Base-by-base conservation (phyloP, 2,888 invertebrate species). In the Palloptera scutellata region DNA sequence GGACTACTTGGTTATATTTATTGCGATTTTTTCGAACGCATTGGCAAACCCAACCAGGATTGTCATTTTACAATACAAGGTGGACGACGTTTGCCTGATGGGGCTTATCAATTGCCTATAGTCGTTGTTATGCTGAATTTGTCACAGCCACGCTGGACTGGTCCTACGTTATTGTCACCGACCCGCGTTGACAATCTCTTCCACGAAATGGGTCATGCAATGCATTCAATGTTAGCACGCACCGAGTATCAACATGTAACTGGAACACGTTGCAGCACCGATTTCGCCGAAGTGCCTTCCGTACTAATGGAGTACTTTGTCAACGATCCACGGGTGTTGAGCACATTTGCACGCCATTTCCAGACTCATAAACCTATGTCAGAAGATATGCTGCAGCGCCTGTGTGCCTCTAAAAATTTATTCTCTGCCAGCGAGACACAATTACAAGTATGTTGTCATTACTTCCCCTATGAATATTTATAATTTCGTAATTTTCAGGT, bases 271-370 rank as follows among this genome's bases (percentile, higher is more conserved):
- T 98, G 98, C 83, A 91, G 95, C 73, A 98, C 98, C 5, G 99
- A 99, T 87, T 94, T 99, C 81, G 98, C 99, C 1, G 99, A 99
- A 88, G 95, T 99, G 53, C 99, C 99, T 9, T 97, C 97, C n/a
- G 93, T 98, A 69, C 88, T 99, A 17, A 97, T 98, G 97, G 99
- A 99, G 86, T 96, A 95, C 85, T 99, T 98, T 88, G 94, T 96
- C 11, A 89, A 91, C 64, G 96, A 97, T 86, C 92, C 93, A 0
- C 87, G 95, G 75, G 92, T 97, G 9, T 86, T 98, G 5, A 89
- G 90, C 58, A 89, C 90, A 8, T 97, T 97, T 86, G 97, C 97
- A 0, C 90, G 91, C 54, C 97, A 98, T 86, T 97, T 93, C 84
- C 91, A 94, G 81, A 97, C 96, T 0, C 91, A 93, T 45, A 91